Conservation (phyloP, 2,888 invertebrate species). For the Cartodere bifasciata region DNA sequence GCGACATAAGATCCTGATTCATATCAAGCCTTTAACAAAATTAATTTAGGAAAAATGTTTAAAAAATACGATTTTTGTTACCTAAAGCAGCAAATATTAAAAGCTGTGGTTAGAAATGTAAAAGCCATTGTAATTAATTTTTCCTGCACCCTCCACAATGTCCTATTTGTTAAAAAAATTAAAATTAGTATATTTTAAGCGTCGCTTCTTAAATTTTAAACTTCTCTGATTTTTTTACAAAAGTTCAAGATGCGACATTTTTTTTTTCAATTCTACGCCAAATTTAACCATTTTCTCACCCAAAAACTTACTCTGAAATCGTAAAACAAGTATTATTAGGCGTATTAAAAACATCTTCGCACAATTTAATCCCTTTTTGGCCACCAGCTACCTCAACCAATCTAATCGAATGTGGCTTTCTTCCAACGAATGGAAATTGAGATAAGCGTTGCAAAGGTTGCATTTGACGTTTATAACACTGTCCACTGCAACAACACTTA, state of each 20-base stretch:
- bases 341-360: slow-evolving; percentile 41
- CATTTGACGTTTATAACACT: slow-evolving; percentile 64
- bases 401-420: slow-evolving; percentile 70
- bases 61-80: slow-evolving; percentile 1
- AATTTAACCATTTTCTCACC: too few relatives aligned
- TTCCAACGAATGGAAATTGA: slow-evolving; percentile 31
- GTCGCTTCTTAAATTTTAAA: too few relatives aligned
- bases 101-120: slow-evolving; percentile 56
- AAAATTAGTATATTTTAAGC: too few relatives aligned
- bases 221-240: too few relatives aligned
- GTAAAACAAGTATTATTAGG: slow-evolving; percentile 47
- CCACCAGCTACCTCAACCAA: slow-evolving; percentile 67
- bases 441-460: slow-evolving; percentile 45
- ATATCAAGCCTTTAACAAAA: slow-evolving; percentile 57
- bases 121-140: slow-evolving; percentile 56
- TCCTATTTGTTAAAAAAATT: too few relatives aligned
- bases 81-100: slow-evolving; percentile 50
- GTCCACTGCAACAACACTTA: slow-evolving; percentile 41
- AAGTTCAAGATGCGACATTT: too few relatives aligned
- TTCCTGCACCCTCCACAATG: slow-evolving; percentile 38
- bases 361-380: slow-evolving; percentile 50
- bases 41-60: slow-evolving; percentile 1
- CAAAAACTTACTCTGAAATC: slow-evolving; percentile 52
- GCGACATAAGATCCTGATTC: slow-evolving; percentile 66
- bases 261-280: too few relatives aligned